Evolutionary conservation across 2,888 invertebrate species (phyloP).

Genomic region (Thymelicus lineola): DNA sequence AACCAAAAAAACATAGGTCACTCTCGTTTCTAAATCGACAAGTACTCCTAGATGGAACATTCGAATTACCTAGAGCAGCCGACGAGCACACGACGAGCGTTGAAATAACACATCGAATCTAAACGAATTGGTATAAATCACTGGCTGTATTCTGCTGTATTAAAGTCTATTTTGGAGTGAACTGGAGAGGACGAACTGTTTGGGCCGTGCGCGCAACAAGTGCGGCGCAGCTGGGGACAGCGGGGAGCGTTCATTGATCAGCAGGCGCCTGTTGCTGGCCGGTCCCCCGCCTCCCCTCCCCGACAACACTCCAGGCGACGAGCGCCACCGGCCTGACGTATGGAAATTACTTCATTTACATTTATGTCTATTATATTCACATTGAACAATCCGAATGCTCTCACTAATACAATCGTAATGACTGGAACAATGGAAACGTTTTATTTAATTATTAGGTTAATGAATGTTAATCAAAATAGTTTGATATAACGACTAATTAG

Average conservation of each 20-base stretch:
- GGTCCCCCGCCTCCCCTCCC: constrained; percentile 47
- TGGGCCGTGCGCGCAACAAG: constrained; percentile 77
- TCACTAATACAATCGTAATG: neutral
- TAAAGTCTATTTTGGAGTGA: constrained; percentile 23
- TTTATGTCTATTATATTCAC: constrained; percentile 39
- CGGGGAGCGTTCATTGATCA: constrained; percentile 75
- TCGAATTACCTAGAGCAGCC: neutral
- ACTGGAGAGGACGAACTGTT: constrained; percentile 32
- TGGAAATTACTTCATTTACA: constrained; percentile 44
- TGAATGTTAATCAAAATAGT: no score
- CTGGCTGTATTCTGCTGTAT: constrained; percentile 3
- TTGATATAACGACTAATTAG: no score
- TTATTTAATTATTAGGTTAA: constrained; percentile 2
- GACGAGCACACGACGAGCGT: neutral
- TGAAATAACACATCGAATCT: constrained; percentile 15
- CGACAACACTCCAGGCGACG: constrained; percentile 42
- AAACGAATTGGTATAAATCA: constrained; percentile 3
- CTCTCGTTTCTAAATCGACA: no score
- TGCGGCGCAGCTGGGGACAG: constrained; percentile 71
- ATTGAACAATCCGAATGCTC: constrained; percentile 25
- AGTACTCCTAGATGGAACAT: neutral
- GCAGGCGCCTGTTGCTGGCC: constrained; percentile 74
- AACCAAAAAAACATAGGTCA: no score
- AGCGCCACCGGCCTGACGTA: constrained; percentile 64
- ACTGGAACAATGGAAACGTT: constrained; percentile 15